These are phyloP conservation scores for Cottus gobio DNA, from an alignment of 2,113 vertebrate species.

Conservation along the genomic window DNA sequence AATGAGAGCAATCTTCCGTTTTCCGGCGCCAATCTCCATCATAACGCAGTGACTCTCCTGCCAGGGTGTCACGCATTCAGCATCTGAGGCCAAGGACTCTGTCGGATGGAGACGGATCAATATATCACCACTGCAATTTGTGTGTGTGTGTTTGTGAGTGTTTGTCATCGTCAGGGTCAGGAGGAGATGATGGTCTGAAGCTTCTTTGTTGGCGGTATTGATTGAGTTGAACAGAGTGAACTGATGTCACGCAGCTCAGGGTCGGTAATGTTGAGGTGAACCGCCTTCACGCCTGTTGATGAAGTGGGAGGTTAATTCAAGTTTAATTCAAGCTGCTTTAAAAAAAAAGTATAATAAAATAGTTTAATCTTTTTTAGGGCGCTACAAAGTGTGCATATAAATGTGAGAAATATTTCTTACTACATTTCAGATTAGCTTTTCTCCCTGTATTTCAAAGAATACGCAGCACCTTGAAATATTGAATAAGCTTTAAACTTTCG, in stretches of 20 bases:
- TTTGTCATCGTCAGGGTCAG: slow-evolving; percentile 47
- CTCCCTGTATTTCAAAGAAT: neutral
- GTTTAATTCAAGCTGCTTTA: neutral
- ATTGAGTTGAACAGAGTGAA: slow-evolving; percentile 35
- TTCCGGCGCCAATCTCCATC: slow-evolving; percentile 18
- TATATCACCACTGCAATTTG: slow-evolving; percentile 45
- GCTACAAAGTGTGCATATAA: neutral
- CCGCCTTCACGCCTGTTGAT: slow-evolving; percentile 38
- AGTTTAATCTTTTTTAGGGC: neutral
- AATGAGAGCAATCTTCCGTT: slow-evolving; percentile 25
- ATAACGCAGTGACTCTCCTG: slow-evolving; percentile 23
- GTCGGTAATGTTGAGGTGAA: neutral
- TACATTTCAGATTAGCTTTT: neutral
- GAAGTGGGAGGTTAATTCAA: neutral
- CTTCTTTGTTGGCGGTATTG: slow-evolving; percentile 42
- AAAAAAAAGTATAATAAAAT: neutral
- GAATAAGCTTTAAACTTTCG: neutral
- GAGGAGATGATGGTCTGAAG: slow-evolving; percentile 28
- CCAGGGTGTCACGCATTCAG: slow-evolving; percentile 14
- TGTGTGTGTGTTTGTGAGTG: slow-evolving; percentile 15
- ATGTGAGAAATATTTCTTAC: neutral
- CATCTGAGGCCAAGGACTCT: slow-evolving; percentile 51
- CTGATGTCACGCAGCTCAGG: slow-evolving; percentile 42
- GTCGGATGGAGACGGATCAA: slow-evolving; percentile 52
- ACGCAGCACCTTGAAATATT: neutral